Percentiles rank a stretch among this genome's conserved stretches.
Conservation (phyloP, 2,888 invertebrate genomes). For the Frankliniella intonsa region DNA sequence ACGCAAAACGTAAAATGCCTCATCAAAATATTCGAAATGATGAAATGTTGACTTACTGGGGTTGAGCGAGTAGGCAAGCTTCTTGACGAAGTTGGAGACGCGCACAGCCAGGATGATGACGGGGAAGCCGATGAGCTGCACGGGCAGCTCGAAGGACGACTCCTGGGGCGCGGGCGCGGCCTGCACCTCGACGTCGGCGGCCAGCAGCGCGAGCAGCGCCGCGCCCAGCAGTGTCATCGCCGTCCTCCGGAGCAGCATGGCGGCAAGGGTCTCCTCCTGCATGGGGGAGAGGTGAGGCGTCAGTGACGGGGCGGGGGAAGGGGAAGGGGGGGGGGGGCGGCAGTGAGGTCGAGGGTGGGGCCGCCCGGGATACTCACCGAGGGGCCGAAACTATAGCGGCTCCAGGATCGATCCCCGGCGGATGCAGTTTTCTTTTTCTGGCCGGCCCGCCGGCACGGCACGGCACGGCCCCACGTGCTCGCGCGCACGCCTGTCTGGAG, state of each 20-base stretch:
- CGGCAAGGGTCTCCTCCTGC: background rate
- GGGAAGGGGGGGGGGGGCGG: no score
- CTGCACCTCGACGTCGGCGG: background rate
- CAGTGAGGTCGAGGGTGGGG: no score
- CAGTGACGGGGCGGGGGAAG: background rate
- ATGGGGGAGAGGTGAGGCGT: slow-evolving; percentile 20
- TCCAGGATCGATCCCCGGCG: background rate
- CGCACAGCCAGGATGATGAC: slow-evolving; percentile 73
- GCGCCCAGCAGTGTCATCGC: slow-evolving; percentile 22
- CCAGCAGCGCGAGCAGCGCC: slow-evolving; percentile 27
- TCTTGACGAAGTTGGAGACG: slow-evolving; percentile 76
- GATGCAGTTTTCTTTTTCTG: background rate
- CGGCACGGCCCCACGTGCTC: background rate
- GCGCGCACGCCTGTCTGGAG: background rate
- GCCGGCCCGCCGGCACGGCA: background rate
- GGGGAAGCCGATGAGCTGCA: slow-evolving; percentile 80
- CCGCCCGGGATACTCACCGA: no score
- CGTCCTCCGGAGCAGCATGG: slow-evolving; percentile 29
- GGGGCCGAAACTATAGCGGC: no score
- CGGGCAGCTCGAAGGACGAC: slow-evolving; percentile 63
- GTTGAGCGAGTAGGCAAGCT: slow-evolving; percentile 72
- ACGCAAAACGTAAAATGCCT: no score
- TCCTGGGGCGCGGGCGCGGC: slow-evolving; percentile 13
- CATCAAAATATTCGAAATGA: no score
- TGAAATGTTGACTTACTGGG: slow-evolving; percentile 58